Conservation (phyloP, 1,140 invertebrate genomes). For the Drosophila subobscura region DNA sequence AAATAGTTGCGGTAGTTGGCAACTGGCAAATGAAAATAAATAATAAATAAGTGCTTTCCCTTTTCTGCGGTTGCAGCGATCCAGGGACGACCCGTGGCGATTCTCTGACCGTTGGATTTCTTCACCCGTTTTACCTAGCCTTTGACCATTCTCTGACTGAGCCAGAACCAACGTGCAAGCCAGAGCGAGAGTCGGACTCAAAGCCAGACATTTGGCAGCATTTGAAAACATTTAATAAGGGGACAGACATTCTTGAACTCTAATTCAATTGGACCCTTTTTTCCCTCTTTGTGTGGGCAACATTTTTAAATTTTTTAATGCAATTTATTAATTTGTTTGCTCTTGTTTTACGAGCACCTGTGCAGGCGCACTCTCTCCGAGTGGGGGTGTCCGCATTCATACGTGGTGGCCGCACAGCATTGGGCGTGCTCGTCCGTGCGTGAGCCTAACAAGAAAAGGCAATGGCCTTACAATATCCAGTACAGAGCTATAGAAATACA, state of each 20-base stretch:
- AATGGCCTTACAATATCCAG: constrained; percentile 63
- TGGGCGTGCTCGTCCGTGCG: constrained; percentile 11
- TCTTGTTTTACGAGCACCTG: constrained; percentile 44
- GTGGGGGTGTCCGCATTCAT: constrained; percentile 63
- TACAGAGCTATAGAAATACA: constrained; percentile 28
- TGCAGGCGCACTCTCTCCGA: constrained; percentile 21
- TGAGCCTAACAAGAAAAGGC: constrained; percentile 65
- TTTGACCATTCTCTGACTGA: too few species aligned
- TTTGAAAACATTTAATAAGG: constrained; percentile 32
- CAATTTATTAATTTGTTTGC: constrained; percentile 55
- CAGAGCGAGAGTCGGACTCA: too few species aligned
- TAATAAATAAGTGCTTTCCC: too few species aligned
- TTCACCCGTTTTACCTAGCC: too few species aligned
- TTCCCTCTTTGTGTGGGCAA: neutral
- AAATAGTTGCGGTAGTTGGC: too few species aligned
- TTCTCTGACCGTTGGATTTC: too few species aligned
- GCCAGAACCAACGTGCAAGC: too few species aligned
- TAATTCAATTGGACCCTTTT: constrained; percentile 18
- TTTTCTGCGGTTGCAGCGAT: too few species aligned
- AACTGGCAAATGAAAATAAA: too few species aligned
- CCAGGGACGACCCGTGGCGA: too few species aligned
- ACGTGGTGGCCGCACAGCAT: constrained; percentile 26
- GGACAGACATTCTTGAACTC: neutral
- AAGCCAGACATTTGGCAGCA: neutral
- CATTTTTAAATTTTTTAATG: constrained; percentile 50